These are phyloP conservation scores for Sebastes diploproa DNA, from an alignment of 2,797 vertebrate genomes.

Conservation along the genomic window DNA sequence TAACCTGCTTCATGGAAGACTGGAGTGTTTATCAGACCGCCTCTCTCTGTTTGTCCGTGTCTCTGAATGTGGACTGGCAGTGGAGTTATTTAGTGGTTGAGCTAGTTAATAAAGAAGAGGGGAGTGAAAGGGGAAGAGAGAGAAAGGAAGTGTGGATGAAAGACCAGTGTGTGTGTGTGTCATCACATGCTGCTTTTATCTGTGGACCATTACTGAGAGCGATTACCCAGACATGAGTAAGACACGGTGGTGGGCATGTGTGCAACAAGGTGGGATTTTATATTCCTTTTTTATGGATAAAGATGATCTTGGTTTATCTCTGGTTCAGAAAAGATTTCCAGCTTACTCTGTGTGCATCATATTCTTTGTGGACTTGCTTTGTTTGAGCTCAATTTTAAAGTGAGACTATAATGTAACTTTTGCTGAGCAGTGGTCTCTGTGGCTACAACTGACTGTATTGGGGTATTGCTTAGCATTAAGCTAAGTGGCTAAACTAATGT, in stretches of 20 bases:
- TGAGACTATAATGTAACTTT: not conserved
- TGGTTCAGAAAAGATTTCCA: not conserved
- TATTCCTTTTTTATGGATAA: not conserved
- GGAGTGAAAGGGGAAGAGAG: conserved; percentile 2
- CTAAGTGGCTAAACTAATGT: too few species aligned
- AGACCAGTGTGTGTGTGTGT: not conserved
- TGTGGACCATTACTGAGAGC: not conserved
- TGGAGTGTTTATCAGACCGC: not conserved
- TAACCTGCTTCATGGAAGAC: conserved; percentile 12
- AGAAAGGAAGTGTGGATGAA: conserved; percentile 20
- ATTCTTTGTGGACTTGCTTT: not conserved
- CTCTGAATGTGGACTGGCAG: conserved; percentile 9
- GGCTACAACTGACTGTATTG: too few species aligned
- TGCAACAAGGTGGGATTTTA: not conserved
- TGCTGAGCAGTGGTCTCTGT: rapidly evolving
- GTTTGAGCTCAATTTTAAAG: not conserved
- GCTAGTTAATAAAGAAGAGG: conserved; percentile 25
- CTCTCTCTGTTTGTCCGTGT: conserved; percentile 1
- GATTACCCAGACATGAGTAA: not conserved
- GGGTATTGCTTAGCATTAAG: too few species aligned
- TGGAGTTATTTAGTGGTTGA: conserved; percentile 12
- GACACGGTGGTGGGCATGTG: not conserved
- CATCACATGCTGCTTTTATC: not conserved
- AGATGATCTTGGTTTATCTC: not conserved
- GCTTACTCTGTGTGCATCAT: not conserved